These are phyloP conservation scores for Torymus aiolomorphi DNA, from an alignment of 2,888 invertebrate species.

Conservation along the genomic window DNA sequence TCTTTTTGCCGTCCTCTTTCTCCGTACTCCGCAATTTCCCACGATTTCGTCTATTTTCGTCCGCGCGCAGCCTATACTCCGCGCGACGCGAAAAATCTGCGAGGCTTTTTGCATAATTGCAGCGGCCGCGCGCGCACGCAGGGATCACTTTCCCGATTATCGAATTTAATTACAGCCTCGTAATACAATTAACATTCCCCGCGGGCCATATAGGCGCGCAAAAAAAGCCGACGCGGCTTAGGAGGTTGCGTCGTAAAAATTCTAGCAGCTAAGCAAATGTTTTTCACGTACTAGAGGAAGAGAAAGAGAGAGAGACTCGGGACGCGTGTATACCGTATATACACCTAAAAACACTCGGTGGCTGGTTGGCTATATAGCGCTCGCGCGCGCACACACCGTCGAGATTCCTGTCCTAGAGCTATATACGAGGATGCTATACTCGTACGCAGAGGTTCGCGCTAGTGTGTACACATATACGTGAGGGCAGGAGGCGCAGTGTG, in stretches of 20 bases:
- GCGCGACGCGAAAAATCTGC: not conserved
- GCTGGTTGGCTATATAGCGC: too few relatives aligned
- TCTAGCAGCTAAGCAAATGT: not conserved
- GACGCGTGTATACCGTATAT: too few relatives aligned
- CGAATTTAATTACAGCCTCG: slow-evolving; percentile 41
- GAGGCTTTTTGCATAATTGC: slow-evolving; percentile 4
- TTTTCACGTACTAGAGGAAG: not conserved
- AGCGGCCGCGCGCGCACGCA: not conserved
- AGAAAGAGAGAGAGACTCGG: not conserved
- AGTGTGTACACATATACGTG: too few relatives aligned
- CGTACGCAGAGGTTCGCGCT: too few relatives aligned
- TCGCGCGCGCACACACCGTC: too few relatives aligned
- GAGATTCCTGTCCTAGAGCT: too few relatives aligned
- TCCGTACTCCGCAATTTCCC: too few relatives aligned
- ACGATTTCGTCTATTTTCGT: slow-evolving; percentile 1
- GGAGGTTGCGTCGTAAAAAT: too few relatives aligned
- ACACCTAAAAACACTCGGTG: too few relatives aligned
- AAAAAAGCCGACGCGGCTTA: not conserved
- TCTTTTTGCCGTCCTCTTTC: too few relatives aligned
- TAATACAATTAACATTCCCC: slow-evolving; percentile 44
- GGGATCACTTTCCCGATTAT: slow-evolving; percentile 39
- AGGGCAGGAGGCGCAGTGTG: too few relatives aligned
- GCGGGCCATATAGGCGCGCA: not conserved
- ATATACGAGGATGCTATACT: too few relatives aligned
- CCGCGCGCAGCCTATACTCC: not conserved